These are phyloP conservation scores for Zaprionus capensis DNA, from an alignment of 1,140 invertebrate species.

Conservation along the genomic window DNA sequence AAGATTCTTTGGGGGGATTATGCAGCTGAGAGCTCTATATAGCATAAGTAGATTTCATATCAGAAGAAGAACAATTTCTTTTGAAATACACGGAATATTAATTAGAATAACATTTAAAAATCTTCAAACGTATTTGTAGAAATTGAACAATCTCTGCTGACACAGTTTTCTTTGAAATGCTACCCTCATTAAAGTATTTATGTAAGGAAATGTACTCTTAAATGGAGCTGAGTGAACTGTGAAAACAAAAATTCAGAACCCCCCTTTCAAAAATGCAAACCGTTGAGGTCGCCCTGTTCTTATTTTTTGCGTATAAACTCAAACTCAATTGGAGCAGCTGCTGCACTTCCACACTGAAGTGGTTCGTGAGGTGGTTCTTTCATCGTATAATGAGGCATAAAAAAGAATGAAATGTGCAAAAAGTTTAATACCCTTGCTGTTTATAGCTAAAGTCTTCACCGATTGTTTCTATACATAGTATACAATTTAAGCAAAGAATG, in stretches of 20 bases:
- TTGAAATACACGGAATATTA: background rate
- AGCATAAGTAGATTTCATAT: background rate
- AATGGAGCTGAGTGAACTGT: background rate
- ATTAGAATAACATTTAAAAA: background rate
- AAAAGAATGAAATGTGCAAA: background rate
- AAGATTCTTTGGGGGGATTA: slow-evolving; percentile 11
- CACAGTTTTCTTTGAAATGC: background rate
- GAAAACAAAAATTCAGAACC: slow-evolving; percentile 12
- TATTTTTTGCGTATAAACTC: slow-evolving; percentile 24
- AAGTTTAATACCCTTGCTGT: background rate
- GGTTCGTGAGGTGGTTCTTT: background rate
- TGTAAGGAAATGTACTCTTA: background rate
- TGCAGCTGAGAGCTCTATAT: background rate
- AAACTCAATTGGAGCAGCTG: slow-evolving; percentile 6
- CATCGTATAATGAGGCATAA: background rate
- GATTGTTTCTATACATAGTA: background rate
- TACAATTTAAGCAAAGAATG: no score
- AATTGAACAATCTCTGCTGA: background rate
- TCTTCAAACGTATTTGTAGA: background rate
- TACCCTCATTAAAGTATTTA: background rate
- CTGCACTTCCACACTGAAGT: slow-evolving; percentile 17
- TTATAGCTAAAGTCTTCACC: background rate
- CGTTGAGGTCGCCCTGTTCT: slow-evolving; percentile 14
- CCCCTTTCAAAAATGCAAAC: background rate
- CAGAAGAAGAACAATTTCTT: background rate